These are phyloP conservation scores for Morphnarchus princeps DNA, from an alignment of 2,113 vertebrate species.

Conservation along the genomic window DNA sequence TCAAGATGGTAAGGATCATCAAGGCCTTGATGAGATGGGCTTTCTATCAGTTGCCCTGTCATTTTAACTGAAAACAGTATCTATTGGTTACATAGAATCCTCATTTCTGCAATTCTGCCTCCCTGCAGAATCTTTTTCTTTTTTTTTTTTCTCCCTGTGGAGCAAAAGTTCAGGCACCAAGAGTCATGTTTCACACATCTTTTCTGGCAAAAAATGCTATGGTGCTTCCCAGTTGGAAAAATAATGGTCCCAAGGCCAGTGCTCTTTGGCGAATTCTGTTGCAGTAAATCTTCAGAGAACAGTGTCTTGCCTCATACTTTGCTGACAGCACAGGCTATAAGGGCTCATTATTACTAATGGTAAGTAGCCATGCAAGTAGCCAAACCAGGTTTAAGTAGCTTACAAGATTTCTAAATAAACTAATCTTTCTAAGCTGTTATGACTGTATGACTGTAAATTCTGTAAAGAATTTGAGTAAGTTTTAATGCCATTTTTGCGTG, in stretches of 20 bases:
- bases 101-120: not conserved
- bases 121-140: not conserved
- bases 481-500: not conserved
- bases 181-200: not conserved
- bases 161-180: not conserved
- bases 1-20: not conserved
- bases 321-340: not conserved
- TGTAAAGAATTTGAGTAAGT: not conserved
- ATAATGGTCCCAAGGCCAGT: not conserved
- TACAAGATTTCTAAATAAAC: not conserved
- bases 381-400: not conserved
- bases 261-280: not conserved
- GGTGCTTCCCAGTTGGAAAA: not conserved
- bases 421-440: not conserved
- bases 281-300: not conserved
- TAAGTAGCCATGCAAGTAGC: not conserved
- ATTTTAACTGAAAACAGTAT: not conserved
- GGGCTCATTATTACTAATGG: not conserved
- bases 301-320: not conserved
- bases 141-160: not conserved
- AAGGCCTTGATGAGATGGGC: not conserved
- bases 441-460: not conserved
- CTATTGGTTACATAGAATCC: not conserved
- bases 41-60: not conserved
- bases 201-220: not conserved